Evolutionary conservation across 1,140 invertebrate species (phyloP), one percentile per base, ranked within the genome.

Genomic region (Sinonovacula constricta): DNA sequence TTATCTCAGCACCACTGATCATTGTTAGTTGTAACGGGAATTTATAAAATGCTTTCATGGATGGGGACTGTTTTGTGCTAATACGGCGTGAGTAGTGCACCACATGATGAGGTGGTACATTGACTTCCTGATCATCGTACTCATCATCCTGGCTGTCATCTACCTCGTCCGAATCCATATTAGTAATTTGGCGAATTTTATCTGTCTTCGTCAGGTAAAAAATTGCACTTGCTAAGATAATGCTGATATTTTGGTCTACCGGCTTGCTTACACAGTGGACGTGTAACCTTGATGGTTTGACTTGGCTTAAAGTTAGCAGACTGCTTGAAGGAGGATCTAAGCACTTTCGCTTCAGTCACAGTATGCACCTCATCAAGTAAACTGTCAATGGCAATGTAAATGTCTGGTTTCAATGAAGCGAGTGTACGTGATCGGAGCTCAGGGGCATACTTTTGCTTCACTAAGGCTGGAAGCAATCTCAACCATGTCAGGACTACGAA

Each of bases 391-490:
- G 81, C 79, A 5, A 60, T 68, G 2, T 83, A 81, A 5, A 85
- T 82, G 49, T 86, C 81, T 0, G 85, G 83, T 68, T 86, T 86
- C 4, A 85, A 75, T 1, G 81, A 80, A 18, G 85, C 76, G 7
- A 86, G 68, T 12, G 81, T 85, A 2, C 68, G 14, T 2, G 75
- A 71, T 0, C 77, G 60, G 1, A 85, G 36, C 14, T 86, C 83
- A 1, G 74, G 85, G 0, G 81, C 83, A 72, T 74, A 75, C 4
- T 34, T 0, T 39, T 83, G 78, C 30, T 83, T n/a, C n/a, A n/a
- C n/a, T n/a, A n/a, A n/a, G n/a, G n/a, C n/a, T n/a, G n/a, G n/a
- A n/a, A n/a, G n/a, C n/a, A n/a, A n/a, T n/a, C n/a, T n/a, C n/a
- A n/a, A n/a, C n/a, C n/a, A n/a, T n/a, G n/a, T n/a, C n/a, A n/a